Evolutionary conservation across 2,113 vertebrate genomes (phyloP), one percentile per base, ranked within the genome.

Genomic region (Marcusenius ussheri): DNA sequence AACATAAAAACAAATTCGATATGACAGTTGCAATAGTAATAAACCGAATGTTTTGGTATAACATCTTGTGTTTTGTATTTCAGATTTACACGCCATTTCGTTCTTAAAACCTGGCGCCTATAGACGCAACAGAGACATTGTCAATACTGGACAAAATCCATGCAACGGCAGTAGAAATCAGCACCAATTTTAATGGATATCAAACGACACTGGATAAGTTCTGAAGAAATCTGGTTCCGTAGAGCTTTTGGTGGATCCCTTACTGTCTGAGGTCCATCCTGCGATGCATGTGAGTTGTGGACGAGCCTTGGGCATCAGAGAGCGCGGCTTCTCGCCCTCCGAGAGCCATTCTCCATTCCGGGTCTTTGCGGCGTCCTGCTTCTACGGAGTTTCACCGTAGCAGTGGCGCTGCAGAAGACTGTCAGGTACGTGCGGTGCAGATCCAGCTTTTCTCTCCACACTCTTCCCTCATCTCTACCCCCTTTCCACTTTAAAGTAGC

Each of bases 361-460:
- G 89, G 89, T 90, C 89, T 90, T 90, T 13, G 89, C 46, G 56
- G 45, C 89, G 45, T 90, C 89, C 84, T 83, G 45, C 51, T 62
- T 86, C 53, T 66, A 56, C 86, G 27, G 42, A 49, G 42, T 87
- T 87, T 27, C 89, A 39, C 80, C 50, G 47, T 85, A 87, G 56
- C 83, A 66, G 83, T 46, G 84, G 83, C 84, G 89, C 89, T 87
- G 89, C 89, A 90, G 89, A 39, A 87, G 89, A 90, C 89, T 87
- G 45, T 87, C 89, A 90, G 89, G 83, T 90, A 62, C 89, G 58
- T 84, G 89, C 89, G 62, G 89, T 21, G 66, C 56, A 49, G 83
- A 90, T 74, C 53, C 42, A 39, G 42, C 45, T 90, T 84, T 90
- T 21, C 42, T n/a, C 84, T 21, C 50, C 50, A 70, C 15, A 83